Base-by-base conservation (phyloP, 2,888 invertebrate species). In the Hirudinaria manillensis region DNA sequence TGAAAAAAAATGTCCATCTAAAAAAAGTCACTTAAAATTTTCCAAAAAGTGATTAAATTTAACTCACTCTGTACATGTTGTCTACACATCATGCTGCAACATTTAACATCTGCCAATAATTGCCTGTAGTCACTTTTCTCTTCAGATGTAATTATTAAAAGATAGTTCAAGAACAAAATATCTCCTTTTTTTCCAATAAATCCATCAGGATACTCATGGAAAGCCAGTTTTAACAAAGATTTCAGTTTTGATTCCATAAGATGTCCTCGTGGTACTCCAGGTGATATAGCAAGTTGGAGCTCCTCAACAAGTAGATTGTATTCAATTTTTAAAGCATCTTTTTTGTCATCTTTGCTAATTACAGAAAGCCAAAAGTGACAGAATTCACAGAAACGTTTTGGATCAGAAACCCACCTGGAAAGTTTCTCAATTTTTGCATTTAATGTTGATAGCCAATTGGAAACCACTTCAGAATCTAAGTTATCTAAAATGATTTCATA, bases 401-500 rank as follows among this genome's bases (percentile, higher is more conserved):
- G 7, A 29, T 24, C n/a, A 3, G 68, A 24, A 29, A 68, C 7
- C 68, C 68, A 68, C 13, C 34, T 34, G n/a, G 27, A 16, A 68
- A 68, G 68, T 68, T 68, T 34, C 13, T 68, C 34, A 13, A 68
- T 68, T 34, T 34, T 36, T 24, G n/a, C 32, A 32, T 68, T 68
- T 24, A n/a, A 68, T 34, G 68, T 34, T 36, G 36, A 29, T 34
- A 68, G 32, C 68, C 68, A 68, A 34, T 36, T 36, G 32, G 68
- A n/a, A 32, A 68, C 34, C n/a, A 68, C 68, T 29, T 68, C 36
- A 29, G 68, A 68, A 36, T 68, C 68, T 24, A 68, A 68, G 34
- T 68, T n/a, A 34, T 34, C 36, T 36, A 68, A 68, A 29, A 36
- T 34, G 10, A 29, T 61, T 29, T 61, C 61, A 29, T 4, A 61